These are phyloP conservation scores for Notothenia coriiceps DNA, from an alignment of 2,113 vertebrate genomes.

Conservation along the genomic window DNA sequence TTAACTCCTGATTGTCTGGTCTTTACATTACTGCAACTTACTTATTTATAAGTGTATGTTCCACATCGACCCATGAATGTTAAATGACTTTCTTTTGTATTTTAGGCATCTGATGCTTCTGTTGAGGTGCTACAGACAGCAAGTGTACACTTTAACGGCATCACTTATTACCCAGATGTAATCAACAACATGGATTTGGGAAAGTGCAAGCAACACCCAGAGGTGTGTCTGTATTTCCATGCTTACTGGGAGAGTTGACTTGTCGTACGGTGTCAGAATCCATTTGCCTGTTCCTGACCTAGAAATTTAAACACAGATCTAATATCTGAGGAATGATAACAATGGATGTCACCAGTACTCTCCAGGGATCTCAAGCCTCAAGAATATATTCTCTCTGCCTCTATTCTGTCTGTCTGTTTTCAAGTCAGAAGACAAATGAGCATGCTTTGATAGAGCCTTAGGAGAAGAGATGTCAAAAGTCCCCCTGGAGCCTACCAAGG, in stretches of 20 bases:
- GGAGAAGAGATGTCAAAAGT: constrained; percentile 46
- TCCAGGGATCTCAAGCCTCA: constrained; percentile 45
- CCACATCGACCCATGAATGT: constrained; percentile 25
- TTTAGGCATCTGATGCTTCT: constrained; percentile 38
- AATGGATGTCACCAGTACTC: constrained; percentile 66
- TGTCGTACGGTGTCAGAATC: constrained; percentile 62
- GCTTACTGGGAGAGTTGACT: constrained; percentile 44
- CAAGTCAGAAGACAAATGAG: constrained; percentile 75
- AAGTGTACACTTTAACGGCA: constrained; percentile 42
- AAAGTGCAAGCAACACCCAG: constrained; percentile 56
- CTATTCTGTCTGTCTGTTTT: constrained; percentile 69
- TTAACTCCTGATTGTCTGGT: too few species aligned
- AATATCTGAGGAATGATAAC: constrained; percentile 65
- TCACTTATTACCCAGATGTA: constrained; percentile 39
- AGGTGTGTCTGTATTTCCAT: constrained; percentile 57
- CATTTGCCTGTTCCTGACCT: constrained; percentile 68
- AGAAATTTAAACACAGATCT: constrained; percentile 68
- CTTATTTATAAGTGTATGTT: constrained; percentile 6
- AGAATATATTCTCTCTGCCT: constrained; percentile 57
- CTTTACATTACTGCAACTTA: too few species aligned
- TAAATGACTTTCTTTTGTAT: constrained; percentile 37
- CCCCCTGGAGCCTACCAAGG: constrained; percentile 54
- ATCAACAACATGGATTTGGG: constrained; percentile 40
- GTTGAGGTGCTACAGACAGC: constrained; percentile 28
- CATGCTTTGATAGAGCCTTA: constrained; percentile 66